Conservation (phyloP, 2,797 vertebrate species). For the Leucoraja ocellata region DNA sequence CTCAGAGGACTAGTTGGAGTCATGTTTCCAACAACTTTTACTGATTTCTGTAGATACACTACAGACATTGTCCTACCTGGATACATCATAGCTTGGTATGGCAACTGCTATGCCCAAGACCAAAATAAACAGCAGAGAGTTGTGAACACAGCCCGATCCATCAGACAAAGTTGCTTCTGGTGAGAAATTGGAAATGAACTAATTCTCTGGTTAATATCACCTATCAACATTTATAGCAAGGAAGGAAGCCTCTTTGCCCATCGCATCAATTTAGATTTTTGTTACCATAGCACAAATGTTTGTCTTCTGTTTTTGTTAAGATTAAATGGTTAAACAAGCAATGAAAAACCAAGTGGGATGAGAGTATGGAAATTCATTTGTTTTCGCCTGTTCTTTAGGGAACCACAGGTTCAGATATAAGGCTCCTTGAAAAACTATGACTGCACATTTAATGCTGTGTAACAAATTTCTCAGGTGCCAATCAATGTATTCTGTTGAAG, state of each 20-base stretch:
- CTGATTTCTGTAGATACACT: no score
- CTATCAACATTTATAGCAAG: neutral
- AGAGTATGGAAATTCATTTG: neutral
- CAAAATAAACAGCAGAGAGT: no score
- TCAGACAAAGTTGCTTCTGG: neutral
- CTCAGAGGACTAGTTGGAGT: no score
- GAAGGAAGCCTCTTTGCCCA: neutral
- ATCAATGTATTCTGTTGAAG: slow-evolving; percentile 7
- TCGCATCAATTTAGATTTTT: neutral
- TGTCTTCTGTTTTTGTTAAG: slow-evolving; percentile 1
- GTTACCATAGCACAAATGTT: neutral
- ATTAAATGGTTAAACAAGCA: neutral
- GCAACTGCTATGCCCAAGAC: no score
- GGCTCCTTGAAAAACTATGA: neutral
- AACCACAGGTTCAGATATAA: neutral
- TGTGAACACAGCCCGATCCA: no score
- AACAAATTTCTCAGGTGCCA: neutral
- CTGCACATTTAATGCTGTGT: neutral
- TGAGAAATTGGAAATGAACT: neutral
- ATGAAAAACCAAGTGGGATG: neutral
- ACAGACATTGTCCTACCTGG: no score
- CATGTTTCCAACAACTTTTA: no score
- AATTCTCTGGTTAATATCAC: neutral
- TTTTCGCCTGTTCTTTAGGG: slow-evolving; percentile 6
- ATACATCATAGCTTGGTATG: no score